Evolutionary conservation across 2,797 vertebrate genomes (phyloP), one percentile per base, ranked within the genome.

Genomic region (Anomalospiza imberbis): DNA sequence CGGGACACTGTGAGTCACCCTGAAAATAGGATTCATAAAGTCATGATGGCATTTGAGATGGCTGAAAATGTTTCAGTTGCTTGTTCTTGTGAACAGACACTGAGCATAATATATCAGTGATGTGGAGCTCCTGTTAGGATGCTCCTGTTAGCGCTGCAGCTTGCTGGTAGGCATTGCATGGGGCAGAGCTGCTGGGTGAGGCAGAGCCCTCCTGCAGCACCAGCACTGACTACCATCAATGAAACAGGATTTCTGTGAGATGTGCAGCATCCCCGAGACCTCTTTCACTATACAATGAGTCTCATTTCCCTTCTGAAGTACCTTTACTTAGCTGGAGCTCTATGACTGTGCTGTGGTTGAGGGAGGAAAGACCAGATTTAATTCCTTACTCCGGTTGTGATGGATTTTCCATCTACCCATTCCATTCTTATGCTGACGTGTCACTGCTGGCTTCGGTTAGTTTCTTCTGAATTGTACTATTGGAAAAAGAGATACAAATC

Each of bases 71-170:
- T 76, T 85, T 50, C 44, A 12, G 51, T 57, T 45, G 21, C 76
- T 29, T 28, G 16, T 28, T 77, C 10, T 40, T 32, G 48, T 44
- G 68, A 19, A 26, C 12, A 47, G 55, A 22, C 72, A 26, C 26
- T 0, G 0, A 57, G 40, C 7, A 5, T 2, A 24, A 9, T 2
- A 1, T 1, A 7, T 42, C n/a, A 29, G 36, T 13, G 54, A 6
- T 16, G 8, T 26, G 70, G 36, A 71, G 51, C 51, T 53, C 44
- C 36, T 13, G 6, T 40, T 12, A 13, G 38, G 38, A 40, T 40
- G 38, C 38, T 40, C 38, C 38, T 40, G 38, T 44, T 44, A 25
- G 85, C 42, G 15, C 6, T 2, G 38, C 3, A 17, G 57, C 42
- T 58, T 20, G 7, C 4, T 16, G 42, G 51, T 14, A 2, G 31